Evolutionary conservation across 2,888 invertebrate genomes (phyloP), one percentile per base, ranked within the genome.

Genomic region (Cybosia mesomella): DNA sequence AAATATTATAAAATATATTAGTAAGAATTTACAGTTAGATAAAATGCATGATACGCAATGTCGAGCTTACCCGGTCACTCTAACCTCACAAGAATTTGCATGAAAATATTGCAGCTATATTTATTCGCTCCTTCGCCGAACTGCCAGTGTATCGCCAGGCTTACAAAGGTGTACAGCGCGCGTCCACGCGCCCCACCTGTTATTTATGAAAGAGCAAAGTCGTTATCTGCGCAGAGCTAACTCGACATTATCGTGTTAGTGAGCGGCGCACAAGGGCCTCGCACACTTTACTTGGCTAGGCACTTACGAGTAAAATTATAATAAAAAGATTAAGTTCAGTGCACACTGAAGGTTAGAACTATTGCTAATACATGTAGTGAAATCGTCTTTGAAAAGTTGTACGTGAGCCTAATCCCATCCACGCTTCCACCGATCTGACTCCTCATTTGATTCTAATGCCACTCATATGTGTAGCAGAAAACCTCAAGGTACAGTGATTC

Each of bases 171-270:
- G 34, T 58, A 55, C 53, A 4, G 28, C 24, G 32, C 64, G 39
- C 15, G 2, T 34, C 24, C 61, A 0, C 7, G 74, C 61, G 66
- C 68, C 18, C 62, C 18, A 58, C 81, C 15, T 24, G 67, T 77
- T 32, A 80, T 76, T 76, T 73, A 66, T 74, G 67, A 77, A 76
- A 68, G 74, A 73, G 67, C 58, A 28, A 64, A 64, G 22, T 58
- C 24, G 57, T 64, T 64, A 58, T 43, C 57, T 43, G 28, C 8
- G 9, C 24, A n/a, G 54, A 43, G 60, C 58, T 65, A 60, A 64
- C 22, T 66, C 18, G 39, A 57, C 57, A 10, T 67, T 24, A 67
- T 54, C 66, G 57, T 70, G 64, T 66, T 61, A 57, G 64, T 68
- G 55, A 10, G 7, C 57, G 32, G n/a, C 18, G 58, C 10, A 39